phyloP scores from a whole-genome alignment of 2,888 invertebrate species.

The Trachelus stipa region DNA sequence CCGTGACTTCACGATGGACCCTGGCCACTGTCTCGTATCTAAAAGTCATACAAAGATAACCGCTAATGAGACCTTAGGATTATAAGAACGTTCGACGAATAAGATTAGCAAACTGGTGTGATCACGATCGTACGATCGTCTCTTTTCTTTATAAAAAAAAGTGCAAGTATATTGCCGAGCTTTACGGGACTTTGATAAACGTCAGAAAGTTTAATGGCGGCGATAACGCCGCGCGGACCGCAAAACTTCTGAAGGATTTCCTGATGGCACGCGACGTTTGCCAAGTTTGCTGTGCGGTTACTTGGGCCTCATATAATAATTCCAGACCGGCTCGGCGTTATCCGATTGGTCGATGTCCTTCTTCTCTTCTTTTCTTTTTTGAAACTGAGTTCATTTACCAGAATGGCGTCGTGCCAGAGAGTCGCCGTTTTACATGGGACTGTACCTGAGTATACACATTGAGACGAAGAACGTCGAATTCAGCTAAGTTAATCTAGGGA shows the following conservation, averaged over 20 bases:
- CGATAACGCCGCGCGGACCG: constrained; percentile 3
- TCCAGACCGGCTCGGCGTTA: background rate
- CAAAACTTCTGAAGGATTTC: constrained; percentile 1
- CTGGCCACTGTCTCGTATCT: constrained; percentile 53
- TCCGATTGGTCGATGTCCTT: background rate
- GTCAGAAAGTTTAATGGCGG: constrained; percentile 3
- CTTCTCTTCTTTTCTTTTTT: background rate
- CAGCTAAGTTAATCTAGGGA: background rate
- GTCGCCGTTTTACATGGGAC: background rate
- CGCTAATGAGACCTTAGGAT: background rate
- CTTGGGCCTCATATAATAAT: background rate
- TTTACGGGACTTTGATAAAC: background rate
- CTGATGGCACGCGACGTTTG: constrained; percentile 1
- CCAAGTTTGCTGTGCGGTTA: background rate
- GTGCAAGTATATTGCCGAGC: background rate
- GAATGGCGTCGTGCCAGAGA: background rate
- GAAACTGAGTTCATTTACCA: background rate
- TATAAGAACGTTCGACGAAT: background rate
- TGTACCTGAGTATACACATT: background rate
- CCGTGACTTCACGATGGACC: constrained; percentile 48
- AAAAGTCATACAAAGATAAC: constrained; percentile 20
- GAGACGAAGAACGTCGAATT: background rate
- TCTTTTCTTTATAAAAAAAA: background rate
- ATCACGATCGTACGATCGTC: background rate
- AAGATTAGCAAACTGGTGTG: background rate